phyloP scores from a whole-genome alignment of 2,888 invertebrate genomes.

The Drosophila limbata region DNA sequence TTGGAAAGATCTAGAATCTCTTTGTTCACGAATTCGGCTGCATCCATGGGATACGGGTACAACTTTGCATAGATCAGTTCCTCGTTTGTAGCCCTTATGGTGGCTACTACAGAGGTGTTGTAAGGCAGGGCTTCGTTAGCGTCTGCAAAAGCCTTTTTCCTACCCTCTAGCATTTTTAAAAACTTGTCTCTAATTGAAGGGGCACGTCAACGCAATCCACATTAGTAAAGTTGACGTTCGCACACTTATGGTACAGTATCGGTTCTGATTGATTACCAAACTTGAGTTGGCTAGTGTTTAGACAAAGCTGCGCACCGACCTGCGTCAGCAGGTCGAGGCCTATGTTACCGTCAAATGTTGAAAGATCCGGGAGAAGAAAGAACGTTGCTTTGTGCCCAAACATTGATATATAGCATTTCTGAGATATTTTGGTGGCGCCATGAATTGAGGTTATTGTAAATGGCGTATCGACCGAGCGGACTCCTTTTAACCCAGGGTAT shows the following conservation, averaged over 20 bases:
- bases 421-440: background rate
- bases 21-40: background rate
- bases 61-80: too few species aligned
- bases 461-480: background rate
- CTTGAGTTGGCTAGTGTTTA: background rate
- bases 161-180: too few species aligned
- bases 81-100: too few species aligned
- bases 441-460: background rate
- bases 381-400: background rate
- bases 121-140: too few species aligned
- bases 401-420: background rate
- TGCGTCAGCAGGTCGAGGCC: background rate
- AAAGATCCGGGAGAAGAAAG: background rate
- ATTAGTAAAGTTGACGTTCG: background rate
- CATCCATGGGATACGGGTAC: too few species aligned
- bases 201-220: background rate
- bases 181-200: too few species aligned
- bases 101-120: too few species aligned
- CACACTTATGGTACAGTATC: too few species aligned
- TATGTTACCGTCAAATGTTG: background rate
- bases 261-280: too few species aligned
- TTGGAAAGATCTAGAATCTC: background rate
- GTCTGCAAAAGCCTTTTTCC: too few species aligned
- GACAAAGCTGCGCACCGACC: background rate
- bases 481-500: background rate